phyloP scores from a whole-genome alignment of 64 coral and sea anemone genomes.

The Trachythela sp. region DNA sequence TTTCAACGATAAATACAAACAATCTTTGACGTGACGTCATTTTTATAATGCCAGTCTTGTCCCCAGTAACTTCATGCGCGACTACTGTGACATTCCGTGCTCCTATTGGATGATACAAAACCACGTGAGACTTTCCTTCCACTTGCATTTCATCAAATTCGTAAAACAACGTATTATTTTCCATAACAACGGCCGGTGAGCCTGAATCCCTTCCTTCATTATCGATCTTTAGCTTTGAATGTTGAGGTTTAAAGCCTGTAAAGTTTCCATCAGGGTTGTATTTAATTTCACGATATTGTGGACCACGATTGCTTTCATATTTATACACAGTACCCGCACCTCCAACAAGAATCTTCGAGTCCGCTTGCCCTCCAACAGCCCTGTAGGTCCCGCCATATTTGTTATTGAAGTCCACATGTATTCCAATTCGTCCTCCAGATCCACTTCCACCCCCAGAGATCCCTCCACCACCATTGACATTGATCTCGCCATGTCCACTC shows the following conservation, averaged over 20 bases:
- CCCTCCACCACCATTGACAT: slow-evolving; percentile 73
- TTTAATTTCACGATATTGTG: slow-evolving; percentile 93
- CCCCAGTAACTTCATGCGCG: slow-evolving; percentile 81
- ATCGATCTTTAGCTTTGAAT: slow-evolving; percentile 79
- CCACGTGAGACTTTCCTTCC: slow-evolving; percentile 71
- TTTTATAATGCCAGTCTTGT: slow-evolving; percentile 83
- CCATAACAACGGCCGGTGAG: slow-evolving; percentile 86
- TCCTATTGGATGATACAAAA: slow-evolving; percentile 76
- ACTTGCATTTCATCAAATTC: slow-evolving; percentile 97
- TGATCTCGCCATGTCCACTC: slow-evolving; percentile 85
- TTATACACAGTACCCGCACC: slow-evolving; percentile 97
- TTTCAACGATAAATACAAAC: slow-evolving; percentile 81
- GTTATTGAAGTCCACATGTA: slow-evolving; percentile 95
- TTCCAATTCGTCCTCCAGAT: slow-evolving; percentile 76
- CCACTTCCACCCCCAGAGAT: slow-evolving; percentile 55
- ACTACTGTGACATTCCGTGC: slow-evolving; percentile 79
- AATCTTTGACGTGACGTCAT: slow-evolving; percentile 65
- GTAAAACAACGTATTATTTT: slow-evolving; percentile 79
- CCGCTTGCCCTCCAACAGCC: slow-evolving; percentile 60
- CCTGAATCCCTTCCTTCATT: slow-evolving; percentile 61
- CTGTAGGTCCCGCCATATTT: slow-evolving; percentile 78
- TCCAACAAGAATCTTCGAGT: slow-evolving; percentile 6
- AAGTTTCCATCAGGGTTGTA: slow-evolving; percentile 63
- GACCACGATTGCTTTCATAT: slow-evolving; percentile 84
- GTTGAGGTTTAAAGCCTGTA: slow-evolving; percentile 87